Percentiles rank a stretch among this genome's conserved stretches.
Conservation (phyloP, 2,888 invertebrate genomes). For the Heliconius charithonia region DNA sequence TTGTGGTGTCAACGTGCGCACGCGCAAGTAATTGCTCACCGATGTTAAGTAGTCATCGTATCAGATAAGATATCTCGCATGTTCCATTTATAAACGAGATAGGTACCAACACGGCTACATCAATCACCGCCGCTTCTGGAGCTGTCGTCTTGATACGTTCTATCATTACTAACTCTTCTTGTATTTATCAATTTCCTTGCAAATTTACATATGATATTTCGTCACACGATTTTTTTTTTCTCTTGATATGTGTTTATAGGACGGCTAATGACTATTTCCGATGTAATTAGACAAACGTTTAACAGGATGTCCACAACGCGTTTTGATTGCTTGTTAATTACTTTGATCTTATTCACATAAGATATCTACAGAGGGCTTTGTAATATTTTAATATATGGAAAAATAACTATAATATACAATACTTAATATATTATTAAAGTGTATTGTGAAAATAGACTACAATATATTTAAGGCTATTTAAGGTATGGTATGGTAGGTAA, state of each 20-base stretch:
- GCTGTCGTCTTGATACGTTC: conserved; percentile 17
- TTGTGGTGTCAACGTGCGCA: conserved; percentile 56
- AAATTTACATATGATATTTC: conserved; percentile 9
- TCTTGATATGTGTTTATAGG: conserved; percentile 1
- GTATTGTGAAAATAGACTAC: background rate
- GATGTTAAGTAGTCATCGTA: conserved; percentile 50
- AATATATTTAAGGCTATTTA: background rate
- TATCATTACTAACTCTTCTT: background rate
- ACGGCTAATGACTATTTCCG: conserved; percentile 23
- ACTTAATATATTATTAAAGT: background rate
- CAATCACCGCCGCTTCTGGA: conserved; percentile 30
- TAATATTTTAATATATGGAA: background rate
- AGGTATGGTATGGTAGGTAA: no score
- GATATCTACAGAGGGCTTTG: background rate
- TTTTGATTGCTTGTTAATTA: conserved; percentile 8
- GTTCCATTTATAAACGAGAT: conserved; percentile 35
- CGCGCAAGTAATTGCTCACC: conserved; percentile 59
- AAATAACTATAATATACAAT: background rate
- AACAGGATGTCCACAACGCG: conserved; percentile 24
- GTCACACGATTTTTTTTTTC: background rate
- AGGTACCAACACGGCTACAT: conserved; percentile 12
- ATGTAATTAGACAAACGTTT: conserved; percentile 18
- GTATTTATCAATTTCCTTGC: conserved; percentile 9
- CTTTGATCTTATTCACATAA: background rate
- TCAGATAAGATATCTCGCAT: conserved; percentile 49